Percentiles rank a stretch among this genome's conserved stretches.
These are phyloP conservation scores for Poicephalus gulielmi DNA, from an alignment of 2,113 vertebrate genomes.

Conservation along the genomic window DNA sequence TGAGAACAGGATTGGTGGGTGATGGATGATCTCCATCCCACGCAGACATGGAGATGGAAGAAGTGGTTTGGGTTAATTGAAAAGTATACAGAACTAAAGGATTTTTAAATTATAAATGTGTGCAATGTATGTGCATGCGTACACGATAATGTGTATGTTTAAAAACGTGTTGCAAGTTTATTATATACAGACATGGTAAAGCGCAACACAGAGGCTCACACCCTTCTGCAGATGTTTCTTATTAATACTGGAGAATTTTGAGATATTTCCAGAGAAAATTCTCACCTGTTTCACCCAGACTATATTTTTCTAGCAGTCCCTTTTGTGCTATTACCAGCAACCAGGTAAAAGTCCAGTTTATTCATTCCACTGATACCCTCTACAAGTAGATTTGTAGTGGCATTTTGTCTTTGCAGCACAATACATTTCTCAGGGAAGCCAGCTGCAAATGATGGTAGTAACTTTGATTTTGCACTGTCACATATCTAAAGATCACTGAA, in stretches of 20 bases:
- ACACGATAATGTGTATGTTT: neutral
- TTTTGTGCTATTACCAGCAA: neutral
- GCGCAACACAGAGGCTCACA: neutral
- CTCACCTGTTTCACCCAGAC: neutral
- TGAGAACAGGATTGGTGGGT: accelerated
- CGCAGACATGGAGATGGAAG: neutral
- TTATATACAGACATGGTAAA: neutral
- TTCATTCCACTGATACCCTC: neutral
- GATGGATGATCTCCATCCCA: neutral
- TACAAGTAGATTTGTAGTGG: neutral
- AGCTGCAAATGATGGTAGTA: neutral
- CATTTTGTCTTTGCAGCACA: neutral
- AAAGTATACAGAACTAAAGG: neutral
- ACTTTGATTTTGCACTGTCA: neutral
- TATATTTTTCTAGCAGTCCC: neutral
- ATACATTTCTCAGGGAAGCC: neutral
- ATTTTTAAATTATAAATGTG: neutral
- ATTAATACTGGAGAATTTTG: neutral
- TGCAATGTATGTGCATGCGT: neutral
- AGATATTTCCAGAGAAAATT: neutral
- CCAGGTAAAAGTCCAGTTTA: neutral
- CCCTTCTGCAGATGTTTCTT: neutral
- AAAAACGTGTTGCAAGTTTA: neutral
- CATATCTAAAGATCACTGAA: neutral
- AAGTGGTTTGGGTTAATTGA: neutral